Conservation (phyloP, 2,113 vertebrate species). For the Tenrec ecaudatus region DNA sequence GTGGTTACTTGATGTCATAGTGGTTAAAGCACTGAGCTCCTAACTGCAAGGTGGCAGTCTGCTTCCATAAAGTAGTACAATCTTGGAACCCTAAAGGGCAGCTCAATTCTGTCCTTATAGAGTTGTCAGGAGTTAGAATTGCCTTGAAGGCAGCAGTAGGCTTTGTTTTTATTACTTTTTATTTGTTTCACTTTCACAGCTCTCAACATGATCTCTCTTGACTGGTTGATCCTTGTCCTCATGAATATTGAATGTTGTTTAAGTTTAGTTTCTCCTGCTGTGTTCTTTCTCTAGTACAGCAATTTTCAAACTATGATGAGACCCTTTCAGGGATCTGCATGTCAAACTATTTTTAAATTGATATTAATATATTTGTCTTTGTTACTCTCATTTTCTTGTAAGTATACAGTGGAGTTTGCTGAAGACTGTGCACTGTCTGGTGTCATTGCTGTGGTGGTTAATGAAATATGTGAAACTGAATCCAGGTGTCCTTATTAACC, state of each 20-base stretch:
- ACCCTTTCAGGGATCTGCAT: neutral
- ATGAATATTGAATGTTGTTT: neutral
- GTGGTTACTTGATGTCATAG: too few species aligned
- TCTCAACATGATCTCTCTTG: neutral
- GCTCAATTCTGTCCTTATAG: too few species aligned
- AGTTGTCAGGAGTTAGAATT: too few species aligned
- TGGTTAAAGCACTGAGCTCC: too few species aligned
- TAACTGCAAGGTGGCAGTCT: too few species aligned
- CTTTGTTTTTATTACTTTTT: neutral
- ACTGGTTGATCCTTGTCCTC: conserved; percentile 5
- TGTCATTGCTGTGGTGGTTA: neutral
- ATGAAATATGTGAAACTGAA: conserved; percentile 12
- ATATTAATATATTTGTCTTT: conserved; percentile 33
- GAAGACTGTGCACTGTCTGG: neutral
- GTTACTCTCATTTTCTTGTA: conserved; percentile 32
- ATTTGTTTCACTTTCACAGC: conserved; percentile 36
- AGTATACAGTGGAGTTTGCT: conserved; percentile 37
- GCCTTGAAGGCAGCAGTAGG: too few species aligned
- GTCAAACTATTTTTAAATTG: conserved; percentile 42
- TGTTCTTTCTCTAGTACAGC: conserved; percentile 10
- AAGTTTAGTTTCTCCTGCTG: conserved; percentile 49
- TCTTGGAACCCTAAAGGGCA: too few species aligned
- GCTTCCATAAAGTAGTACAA: too few species aligned
- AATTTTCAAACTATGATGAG: neutral
- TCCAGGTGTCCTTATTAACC: neutral